Percentiles rank a stretch among this genome's conserved stretches.
phyloP scores from a whole-genome alignment of 2,113 vertebrate genomes.

The Mesembrinibis cayennensis region DNA sequence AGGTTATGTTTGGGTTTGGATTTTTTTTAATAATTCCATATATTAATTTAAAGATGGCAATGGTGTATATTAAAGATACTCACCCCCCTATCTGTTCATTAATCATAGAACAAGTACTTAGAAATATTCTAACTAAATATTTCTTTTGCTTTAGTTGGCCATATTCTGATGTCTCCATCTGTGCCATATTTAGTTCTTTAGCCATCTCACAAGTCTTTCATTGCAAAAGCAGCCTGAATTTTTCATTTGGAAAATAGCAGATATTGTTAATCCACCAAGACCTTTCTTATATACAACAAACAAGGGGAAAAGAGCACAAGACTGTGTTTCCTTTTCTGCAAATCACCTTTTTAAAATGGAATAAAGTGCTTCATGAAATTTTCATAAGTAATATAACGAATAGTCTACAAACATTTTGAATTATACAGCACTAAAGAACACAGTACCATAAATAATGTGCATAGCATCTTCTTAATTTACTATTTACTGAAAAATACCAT shows the following conservation, averaged over 20 bases:
- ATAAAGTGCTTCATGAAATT: slow-evolving; percentile 31
- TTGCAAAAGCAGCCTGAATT: not conserved
- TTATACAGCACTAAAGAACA: slow-evolving; percentile 6
- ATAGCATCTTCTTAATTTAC: not conserved
- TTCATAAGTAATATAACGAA: not conserved
- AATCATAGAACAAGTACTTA: not conserved
- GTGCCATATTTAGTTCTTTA: not conserved
- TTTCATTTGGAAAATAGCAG: not conserved
- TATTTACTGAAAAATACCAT: not conserved
- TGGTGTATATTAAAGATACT: not conserved
- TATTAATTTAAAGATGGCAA: not conserved
- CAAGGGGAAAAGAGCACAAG: not conserved
- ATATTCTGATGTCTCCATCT: not conserved
- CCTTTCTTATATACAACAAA: not conserved
- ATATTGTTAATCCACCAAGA: not conserved
- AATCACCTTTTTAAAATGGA: not conserved
- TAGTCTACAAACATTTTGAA: slow-evolving; percentile 29
- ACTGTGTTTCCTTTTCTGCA: not conserved
- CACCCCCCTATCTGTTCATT: not conserved
- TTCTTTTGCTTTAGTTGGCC: not conserved
- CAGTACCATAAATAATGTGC: not conserved
- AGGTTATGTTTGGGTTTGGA: not conserved
- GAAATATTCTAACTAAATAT: not conserved
- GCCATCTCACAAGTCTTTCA: not conserved
- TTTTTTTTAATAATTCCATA: not conserved